These are phyloP conservation scores for Drosophila kikkawai DNA, from an alignment of 1,140 invertebrate species.

Conservation along the genomic window DNA sequence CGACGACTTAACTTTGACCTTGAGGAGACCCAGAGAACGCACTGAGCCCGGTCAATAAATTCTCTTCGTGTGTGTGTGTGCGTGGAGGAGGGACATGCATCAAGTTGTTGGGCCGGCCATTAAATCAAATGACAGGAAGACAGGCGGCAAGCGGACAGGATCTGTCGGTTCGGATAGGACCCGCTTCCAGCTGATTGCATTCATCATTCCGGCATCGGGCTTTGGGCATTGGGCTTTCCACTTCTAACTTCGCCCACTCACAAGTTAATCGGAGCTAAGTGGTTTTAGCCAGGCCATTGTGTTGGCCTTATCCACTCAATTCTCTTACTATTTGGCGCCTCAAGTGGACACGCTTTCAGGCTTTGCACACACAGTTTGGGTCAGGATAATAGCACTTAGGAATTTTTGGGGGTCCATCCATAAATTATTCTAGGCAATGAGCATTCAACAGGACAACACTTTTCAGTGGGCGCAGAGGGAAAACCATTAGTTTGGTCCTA, in stretches of 20 bases:
- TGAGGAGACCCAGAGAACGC: slow-evolving; percentile 21
- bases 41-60: slow-evolving; percentile 28
- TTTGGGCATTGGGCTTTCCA: slow-evolving; percentile 4
- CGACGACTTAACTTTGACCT: slow-evolving; percentile 39
- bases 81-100: slow-evolving; percentile 50
- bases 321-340: slow-evolving; percentile 34
- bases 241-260: slow-evolving; percentile 25
- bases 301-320: slow-evolving; percentile 59
- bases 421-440: slow-evolving; percentile 27
- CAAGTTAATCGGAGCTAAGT: slow-evolving; percentile 79
- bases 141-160: slow-evolving; percentile 37
- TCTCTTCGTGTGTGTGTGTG: slow-evolving; percentile 5
- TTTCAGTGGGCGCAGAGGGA: background rate
- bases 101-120: slow-evolving; percentile 67
- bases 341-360: slow-evolving; percentile 62
- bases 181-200: slow-evolving; percentile 73
- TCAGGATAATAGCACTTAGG: slow-evolving; percentile 30
- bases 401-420: slow-evolving; percentile 2
- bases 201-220: slow-evolving; percentile 60
- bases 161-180: slow-evolving; percentile 27
- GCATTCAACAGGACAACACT: slow-evolving; percentile 26
- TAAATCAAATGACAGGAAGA: slow-evolving; percentile 73
- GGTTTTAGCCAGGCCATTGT: slow-evolving; percentile 68
- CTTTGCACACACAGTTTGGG: slow-evolving; percentile 10
- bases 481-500: slow-evolving; percentile 19